Evolutionary conservation across 2,113 vertebrate species (phyloP).

Genomic region (Martes martes): DNA sequence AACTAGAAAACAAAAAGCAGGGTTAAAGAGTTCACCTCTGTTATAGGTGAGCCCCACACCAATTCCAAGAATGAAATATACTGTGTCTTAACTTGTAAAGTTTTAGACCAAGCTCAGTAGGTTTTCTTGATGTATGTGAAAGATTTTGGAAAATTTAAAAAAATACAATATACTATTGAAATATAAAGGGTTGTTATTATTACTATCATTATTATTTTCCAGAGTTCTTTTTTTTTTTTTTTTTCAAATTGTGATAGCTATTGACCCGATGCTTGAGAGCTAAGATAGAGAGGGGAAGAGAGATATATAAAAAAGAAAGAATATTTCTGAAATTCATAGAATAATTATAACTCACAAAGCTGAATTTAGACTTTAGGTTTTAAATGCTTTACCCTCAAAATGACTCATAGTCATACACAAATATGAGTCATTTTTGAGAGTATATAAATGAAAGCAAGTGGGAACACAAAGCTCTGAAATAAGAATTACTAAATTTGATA

Average conservation of each 20-base stretch:
- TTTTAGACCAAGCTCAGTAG: neutral
- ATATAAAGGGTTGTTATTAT: neutral
- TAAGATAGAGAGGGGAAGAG: neutral
- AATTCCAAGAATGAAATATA: neutral
- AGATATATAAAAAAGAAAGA: neutral
- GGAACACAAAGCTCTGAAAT: neutral
- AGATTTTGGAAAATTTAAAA: neutral
- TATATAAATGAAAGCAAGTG: neutral
- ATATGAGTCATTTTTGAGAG: neutral
- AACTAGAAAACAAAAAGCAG: neutral
- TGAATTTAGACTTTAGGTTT: conserved; percentile 9
- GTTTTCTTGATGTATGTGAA: neutral
- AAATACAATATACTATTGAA: neutral
- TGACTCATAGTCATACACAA: neutral
- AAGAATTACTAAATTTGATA: neutral
- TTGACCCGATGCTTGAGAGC: neutral
- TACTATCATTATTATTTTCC: neutral
- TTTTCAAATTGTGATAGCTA: neutral
- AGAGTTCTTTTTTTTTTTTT: neutral
- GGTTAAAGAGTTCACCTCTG: neutral
- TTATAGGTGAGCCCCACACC: neutral
- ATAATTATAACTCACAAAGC: neutral
- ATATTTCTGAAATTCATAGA: neutral
- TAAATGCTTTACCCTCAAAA: neutral
- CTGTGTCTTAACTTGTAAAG: neutral